These are phyloP conservation scores for Eupithecia centaureata DNA, from an alignment of 2,888 invertebrate species.

Conservation along the genomic window DNA sequence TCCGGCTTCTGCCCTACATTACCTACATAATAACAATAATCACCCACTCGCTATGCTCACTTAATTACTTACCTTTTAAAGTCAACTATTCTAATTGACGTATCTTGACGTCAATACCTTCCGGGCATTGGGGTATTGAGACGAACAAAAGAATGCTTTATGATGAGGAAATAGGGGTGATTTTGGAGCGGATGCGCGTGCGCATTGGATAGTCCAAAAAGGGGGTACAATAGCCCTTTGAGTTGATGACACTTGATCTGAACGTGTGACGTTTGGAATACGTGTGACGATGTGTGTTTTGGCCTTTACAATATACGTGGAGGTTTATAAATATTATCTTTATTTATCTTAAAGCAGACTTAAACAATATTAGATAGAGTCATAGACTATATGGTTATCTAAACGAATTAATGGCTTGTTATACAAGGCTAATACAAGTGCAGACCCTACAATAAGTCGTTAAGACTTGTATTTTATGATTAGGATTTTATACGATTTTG, in stretches of 20 bases:
- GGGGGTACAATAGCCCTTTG: constrained; percentile 3
- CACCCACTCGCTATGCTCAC: constrained; percentile 10
- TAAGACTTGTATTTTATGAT: no score
- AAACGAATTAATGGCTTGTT: no score
- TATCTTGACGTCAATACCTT: constrained; percentile 24
- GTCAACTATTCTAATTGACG: constrained; percentile 20
- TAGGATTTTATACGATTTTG: no score
- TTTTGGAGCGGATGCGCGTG: neutral
- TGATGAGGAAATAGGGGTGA: neutral
- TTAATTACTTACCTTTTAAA: constrained; percentile 16
- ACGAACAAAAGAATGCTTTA: constrained; percentile 18
- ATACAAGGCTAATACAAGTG: no score
- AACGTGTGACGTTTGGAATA: neutral
- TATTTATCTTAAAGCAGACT: no score
- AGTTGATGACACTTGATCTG: neutral
- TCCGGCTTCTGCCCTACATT: no score
- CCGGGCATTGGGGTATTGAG: constrained; percentile 7
- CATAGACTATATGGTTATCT: no score
- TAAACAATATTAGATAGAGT: no score
- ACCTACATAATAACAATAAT: constrained; percentile 16
- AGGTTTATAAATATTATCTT: no score
- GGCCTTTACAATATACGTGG: neutral
- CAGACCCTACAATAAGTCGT: no score
- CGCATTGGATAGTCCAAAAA: constrained; percentile 14
- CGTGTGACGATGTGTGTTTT: neutral